phyloP scores from a whole-genome alignment of 2,113 vertebrate genomes.

The Nothocercus julius region DNA sequence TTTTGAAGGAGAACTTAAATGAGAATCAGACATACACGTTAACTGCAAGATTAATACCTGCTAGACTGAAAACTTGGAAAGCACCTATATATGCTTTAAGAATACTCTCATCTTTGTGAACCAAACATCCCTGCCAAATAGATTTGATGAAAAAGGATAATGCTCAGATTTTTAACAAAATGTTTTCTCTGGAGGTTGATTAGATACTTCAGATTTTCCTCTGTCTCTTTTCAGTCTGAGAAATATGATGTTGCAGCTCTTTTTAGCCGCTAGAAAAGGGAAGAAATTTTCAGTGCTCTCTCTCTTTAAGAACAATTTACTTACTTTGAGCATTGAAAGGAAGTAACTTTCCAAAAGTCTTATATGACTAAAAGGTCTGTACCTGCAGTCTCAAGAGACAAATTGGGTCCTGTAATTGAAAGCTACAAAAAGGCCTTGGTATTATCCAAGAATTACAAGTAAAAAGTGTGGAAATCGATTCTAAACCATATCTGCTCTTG shows the following conservation, averaged over 20 bases:
- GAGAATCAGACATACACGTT: not conserved
- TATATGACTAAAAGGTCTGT: not conserved
- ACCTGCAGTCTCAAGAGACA: not conserved
- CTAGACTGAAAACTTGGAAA: not conserved
- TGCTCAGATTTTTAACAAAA: not conserved
- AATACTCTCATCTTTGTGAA: not conserved
- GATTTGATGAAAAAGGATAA: not conserved
- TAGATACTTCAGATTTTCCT: not conserved
- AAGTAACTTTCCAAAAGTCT: not conserved
- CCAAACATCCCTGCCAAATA: not conserved
- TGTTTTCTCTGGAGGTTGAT: not conserved
- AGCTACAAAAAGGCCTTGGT: not conserved
- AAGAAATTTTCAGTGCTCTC: not conserved
- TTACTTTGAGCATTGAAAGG: not conserved
- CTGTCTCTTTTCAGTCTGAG: not conserved
- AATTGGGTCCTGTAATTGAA: not conserved
- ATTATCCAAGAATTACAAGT: not conserved
- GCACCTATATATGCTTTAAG: not conserved
- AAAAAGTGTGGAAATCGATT: not conserved
- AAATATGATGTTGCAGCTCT: not conserved
- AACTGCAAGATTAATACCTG: not conserved
- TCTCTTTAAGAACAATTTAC: not conserved
- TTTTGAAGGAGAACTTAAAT: not conserved
- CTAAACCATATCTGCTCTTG: not conserved
- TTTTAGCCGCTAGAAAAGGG: not conserved